A percentile compares a stretch with the other conserved stretches of the same genome.
Evolutionary conservation across 2,113 vertebrate genomes (phyloP).

Genomic region (Barbus barbus): DNA sequence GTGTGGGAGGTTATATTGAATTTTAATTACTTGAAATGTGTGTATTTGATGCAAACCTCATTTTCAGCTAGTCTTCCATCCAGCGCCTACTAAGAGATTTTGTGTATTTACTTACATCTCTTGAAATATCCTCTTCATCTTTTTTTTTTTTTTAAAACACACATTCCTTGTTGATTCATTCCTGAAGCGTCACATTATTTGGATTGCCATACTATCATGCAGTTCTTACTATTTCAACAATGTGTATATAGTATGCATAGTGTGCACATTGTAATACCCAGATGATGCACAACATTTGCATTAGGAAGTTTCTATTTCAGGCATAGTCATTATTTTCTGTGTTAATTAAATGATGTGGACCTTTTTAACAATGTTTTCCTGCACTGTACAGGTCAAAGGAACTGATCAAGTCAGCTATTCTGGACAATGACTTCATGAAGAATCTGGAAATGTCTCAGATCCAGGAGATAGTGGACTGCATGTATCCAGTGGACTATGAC

Average conservation of each 20-base stretch:
- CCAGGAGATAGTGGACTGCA: slow-evolving; percentile 98
- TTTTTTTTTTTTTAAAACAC: no score
- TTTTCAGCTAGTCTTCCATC: not conserved
- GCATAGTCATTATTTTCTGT: not conserved
- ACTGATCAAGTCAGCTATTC: slow-evolving; percentile 93
- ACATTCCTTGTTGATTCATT: not conserved
- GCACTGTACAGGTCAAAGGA: slow-evolving; percentile 86
- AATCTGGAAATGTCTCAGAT: slow-evolving; percentile 96
- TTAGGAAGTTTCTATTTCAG: not conserved
- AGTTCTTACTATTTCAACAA: not conserved
- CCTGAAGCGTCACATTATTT: not conserved
- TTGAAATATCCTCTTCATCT: no score
- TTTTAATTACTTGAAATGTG: slow-evolving; percentile 35
- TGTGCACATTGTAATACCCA: not conserved
- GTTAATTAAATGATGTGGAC: no score
- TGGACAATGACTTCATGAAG: slow-evolving; percentile 99
- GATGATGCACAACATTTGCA: not conserved
- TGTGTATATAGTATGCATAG: not conserved
- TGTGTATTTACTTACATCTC: no score
- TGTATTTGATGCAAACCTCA: slow-evolving; percentile 1
- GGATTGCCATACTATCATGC: not conserved
- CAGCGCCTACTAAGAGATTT: not conserved
- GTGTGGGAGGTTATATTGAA: slow-evolving; percentile 48
- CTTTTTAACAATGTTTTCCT: not conserved
- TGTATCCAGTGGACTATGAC: slow-evolving; percentile 95